Evolutionary conservation across 1,140 invertebrate genomes (phyloP).

Genomic region (Brachystomella parvula): DNA sequence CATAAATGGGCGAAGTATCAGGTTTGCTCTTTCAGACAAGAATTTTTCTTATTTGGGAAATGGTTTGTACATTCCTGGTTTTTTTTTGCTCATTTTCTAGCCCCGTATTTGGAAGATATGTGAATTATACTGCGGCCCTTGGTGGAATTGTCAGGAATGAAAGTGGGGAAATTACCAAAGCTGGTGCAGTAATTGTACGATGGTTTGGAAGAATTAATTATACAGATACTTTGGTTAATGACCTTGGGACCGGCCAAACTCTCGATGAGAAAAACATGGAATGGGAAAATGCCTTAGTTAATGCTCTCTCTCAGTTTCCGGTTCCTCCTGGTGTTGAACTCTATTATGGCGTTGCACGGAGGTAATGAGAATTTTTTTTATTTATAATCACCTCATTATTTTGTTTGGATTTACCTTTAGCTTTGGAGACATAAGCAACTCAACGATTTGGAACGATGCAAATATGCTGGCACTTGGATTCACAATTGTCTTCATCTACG

Average conservation of each 20-base stretch:
- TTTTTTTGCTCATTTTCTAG: too few species aligned
- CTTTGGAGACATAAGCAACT: conserved; percentile 61
- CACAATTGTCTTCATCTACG: conserved; percentile 62
- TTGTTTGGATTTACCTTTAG: conserved; percentile 40
- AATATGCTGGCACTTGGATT: conserved; percentile 60
- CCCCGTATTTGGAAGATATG: conserved; percentile 54
- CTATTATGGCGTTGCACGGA: conserved; percentile 58
- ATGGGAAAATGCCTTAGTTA: conserved; percentile 59
- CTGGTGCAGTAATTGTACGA: conserved; percentile 53
- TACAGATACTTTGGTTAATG: conserved; percentile 43
- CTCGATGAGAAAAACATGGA: conserved; percentile 40
- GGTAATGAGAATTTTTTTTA: conserved; percentile 44
- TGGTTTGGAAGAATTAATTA: conserved; percentile 62
- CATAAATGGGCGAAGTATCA: conserved; percentile 50
- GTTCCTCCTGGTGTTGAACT: conserved; percentile 44
- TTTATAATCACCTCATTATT: too few species aligned
- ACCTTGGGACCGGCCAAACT: conserved; percentile 44
- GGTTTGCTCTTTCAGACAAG: conserved; percentile 37
- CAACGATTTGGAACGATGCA: conserved; percentile 62
- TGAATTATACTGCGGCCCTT: conserved; percentile 56
- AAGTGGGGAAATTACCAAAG: conserved; percentile 54
- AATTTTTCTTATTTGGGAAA: neutral
- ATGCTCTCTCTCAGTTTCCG: conserved; percentile 45
- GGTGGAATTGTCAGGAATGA: conserved; percentile 53
- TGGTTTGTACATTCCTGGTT: too few species aligned